Evolutionary conservation across 2,888 invertebrate genomes (phyloP).

Genomic region (Clistopyga incitator): DNA sequence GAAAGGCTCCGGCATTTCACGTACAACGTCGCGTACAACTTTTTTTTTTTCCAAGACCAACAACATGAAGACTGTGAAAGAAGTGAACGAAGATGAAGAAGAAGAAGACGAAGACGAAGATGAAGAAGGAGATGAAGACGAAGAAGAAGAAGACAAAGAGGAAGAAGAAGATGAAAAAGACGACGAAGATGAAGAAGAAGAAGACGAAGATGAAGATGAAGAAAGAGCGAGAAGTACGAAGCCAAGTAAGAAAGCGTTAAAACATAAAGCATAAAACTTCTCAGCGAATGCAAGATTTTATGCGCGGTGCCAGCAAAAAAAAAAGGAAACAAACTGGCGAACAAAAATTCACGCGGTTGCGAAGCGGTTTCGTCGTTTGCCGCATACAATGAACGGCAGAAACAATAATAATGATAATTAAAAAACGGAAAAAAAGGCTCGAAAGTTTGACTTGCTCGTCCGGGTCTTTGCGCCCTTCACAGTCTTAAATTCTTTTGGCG

Average conservation of each 20-base stretch:
- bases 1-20: slow-evolving; percentile 35
- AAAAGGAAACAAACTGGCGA: slow-evolving; percentile 69
- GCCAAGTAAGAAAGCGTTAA: background rate
- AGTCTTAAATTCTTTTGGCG: slow-evolving; percentile 28
- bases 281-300: slow-evolving; percentile 33
- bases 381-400: slow-evolving; percentile 70
- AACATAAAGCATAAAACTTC: slow-evolving; percentile 37
- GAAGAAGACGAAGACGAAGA: background rate
- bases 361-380: slow-evolving; percentile 74
- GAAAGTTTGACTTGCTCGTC: slow-evolving; percentile 41
- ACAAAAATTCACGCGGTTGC: slow-evolving; percentile 65
- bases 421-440: no score
- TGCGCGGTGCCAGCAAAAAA: slow-evolving; percentile 43
- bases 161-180: background rate
- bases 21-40: slow-evolving; percentile 34
- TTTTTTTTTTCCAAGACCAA: slow-evolving; percentile 33
- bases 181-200: background rate
- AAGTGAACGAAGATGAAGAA: slow-evolving; percentile 4
- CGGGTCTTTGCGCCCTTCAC: slow-evolving; percentile 45
- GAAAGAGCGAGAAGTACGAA: background rate
- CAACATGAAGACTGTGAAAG: background rate
- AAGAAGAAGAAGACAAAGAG: background rate
- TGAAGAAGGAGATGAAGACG: background rate
- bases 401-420: slow-evolving; percentile 49
- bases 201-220: background rate